Conservation (phyloP, 2,888 invertebrate species). For the Ectropis crepuscularia region DNA sequence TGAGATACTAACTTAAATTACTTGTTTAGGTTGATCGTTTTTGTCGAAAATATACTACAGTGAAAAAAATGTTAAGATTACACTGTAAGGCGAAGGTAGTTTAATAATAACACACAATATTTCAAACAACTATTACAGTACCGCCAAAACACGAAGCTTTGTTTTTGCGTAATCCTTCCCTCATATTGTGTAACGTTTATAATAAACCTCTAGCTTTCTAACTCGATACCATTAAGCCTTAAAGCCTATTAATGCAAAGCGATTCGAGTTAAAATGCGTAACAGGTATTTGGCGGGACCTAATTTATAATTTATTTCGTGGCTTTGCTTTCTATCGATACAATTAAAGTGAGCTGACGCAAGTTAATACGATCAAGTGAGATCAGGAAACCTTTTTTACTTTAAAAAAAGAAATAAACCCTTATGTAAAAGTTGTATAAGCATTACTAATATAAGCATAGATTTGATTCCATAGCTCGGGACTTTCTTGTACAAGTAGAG, state of each 20-base stretch:
- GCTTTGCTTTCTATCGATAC: conserved; percentile 20
- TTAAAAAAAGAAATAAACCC: background rate
- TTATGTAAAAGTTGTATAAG: background rate
- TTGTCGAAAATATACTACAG: no score
- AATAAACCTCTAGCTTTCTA: conserved; percentile 36
- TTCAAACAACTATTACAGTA: background rate
- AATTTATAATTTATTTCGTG: conserved; percentile 36
- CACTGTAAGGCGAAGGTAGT: no score
- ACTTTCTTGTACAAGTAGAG: no score
- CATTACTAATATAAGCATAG: no score
- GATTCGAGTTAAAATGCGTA: conserved; percentile 44
- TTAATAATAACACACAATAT: no score
- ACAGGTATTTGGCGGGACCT: conserved; percentile 43
- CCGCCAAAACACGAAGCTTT: background rate
- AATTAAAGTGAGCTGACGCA: background rate
- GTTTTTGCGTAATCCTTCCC: conserved; percentile 22
- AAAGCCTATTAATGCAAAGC: conserved; percentile 43
- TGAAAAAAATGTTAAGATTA: no score
- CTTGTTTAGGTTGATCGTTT: no score
- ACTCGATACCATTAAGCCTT: conserved; percentile 39
- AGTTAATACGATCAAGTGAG: no score
- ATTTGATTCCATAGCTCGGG: no score
- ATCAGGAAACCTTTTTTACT: no score
- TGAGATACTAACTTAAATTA: no score
- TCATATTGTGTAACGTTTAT: conserved; percentile 26